These are phyloP conservation scores for Falco concolor DNA, from an alignment of 2,797 vertebrate species.

Conservation along the genomic window DNA sequence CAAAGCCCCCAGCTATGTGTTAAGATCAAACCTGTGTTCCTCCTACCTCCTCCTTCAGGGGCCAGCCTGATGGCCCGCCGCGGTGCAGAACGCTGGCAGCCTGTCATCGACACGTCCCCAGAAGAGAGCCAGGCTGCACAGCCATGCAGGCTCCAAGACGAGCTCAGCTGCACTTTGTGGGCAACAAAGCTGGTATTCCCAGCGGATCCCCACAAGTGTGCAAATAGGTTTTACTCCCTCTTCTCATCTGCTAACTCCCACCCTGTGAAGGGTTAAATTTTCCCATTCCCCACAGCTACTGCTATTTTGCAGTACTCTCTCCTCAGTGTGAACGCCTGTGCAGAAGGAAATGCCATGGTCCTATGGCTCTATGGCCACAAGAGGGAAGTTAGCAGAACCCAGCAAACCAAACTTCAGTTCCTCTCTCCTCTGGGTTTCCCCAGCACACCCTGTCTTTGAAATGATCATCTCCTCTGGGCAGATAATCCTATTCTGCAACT, in stretches of 20 bases:
- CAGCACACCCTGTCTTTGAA: neutral
- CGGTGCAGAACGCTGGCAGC: rapidly evolving
- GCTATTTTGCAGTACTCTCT: neutral
- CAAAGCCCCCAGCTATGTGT: neutral
- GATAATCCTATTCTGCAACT: neutral
- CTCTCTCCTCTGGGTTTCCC: constrained; percentile 3
- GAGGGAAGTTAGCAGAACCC: constrained; percentile 31
- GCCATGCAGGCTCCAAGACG: rapidly evolving
- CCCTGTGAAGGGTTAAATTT: constrained; percentile 7
- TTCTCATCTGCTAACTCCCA: neutral
- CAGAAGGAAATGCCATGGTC: constrained; percentile 60
- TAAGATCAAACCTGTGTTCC: neutral
- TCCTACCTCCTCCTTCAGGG: neutral
- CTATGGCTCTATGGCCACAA: constrained; percentile 51
- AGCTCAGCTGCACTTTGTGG: neutral
- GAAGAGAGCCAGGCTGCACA: neutral
- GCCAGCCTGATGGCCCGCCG: neutral
- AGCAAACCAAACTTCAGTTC: constrained; percentile 13
- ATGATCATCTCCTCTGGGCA: constrained; percentile 22
- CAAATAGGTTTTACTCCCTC: neutral
- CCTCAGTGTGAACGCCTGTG: neutral
- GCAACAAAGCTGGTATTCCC: neutral
- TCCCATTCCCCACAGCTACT: neutral
- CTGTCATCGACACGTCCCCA: neutral
- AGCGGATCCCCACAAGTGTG: rapidly evolving